Percentiles rank a stretch among this genome's conserved stretches.
These are phyloP conservation scores for Symphodus melops DNA, from an alignment of 2,113 vertebrate species.

Conservation along the genomic window DNA sequence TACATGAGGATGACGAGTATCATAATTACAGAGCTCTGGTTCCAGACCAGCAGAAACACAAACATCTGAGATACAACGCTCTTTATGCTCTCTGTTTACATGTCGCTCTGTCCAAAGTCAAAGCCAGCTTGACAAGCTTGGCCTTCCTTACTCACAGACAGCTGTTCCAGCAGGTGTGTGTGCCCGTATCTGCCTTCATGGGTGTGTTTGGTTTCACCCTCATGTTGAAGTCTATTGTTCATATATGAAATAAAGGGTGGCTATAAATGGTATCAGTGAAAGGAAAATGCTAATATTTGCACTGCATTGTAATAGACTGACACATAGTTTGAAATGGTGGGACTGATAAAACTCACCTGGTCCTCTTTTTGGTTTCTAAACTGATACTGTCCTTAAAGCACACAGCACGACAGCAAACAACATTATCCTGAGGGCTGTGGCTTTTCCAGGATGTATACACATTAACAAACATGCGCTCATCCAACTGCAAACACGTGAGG, in stretches of 20 bases:
- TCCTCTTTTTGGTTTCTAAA: not conserved
- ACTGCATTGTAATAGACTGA: not conserved
- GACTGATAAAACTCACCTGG: not conserved
- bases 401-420: not conserved
- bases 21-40: slow-evolving; percentile 17
- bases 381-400: not conserved
- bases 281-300: not conserved
- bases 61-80: slow-evolving; percentile 38
- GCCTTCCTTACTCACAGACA: slow-evolving; percentile 20
- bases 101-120: slow-evolving; percentile 40
- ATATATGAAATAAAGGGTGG: not conserved
- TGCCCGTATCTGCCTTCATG: not conserved
- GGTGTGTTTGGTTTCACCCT: not conserved
- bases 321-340: not conserved
- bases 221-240: slow-evolving; percentile 1
- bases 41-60: slow-evolving; percentile 19
- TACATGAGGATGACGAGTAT: not conserved
- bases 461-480: not conserved
- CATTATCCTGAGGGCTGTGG: not conserved
- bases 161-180: slow-evolving; percentile 47
- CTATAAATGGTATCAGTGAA: too few species aligned
- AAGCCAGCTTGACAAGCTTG: slow-evolving; percentile 25
- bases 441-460: not conserved
- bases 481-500: slow-evolving; percentile 21
- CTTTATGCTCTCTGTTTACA: slow-evolving; percentile 62